phyloP scores from a whole-genome alignment of 2,113 vertebrate genomes.

The Pollimyrus isidori region DNA sequence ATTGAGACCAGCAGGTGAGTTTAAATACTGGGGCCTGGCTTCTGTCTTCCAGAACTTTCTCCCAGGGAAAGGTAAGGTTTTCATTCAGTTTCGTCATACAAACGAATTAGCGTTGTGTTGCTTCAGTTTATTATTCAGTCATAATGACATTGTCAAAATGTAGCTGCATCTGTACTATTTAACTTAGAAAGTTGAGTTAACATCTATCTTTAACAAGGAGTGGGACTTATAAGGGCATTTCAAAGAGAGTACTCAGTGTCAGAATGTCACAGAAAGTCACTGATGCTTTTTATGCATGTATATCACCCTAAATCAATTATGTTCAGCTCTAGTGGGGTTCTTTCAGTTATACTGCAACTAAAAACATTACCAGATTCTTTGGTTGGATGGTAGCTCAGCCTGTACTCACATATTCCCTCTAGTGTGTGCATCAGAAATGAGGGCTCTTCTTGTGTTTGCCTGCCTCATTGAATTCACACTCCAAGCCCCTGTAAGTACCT shows the following conservation, averaged over 20 bases:
- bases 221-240: not conserved
- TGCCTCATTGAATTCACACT: slow-evolving; percentile 20
- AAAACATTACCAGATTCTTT: not conserved
- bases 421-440: slow-evolving; percentile 7
- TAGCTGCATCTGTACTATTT: not conserved
- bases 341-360: not conserved
- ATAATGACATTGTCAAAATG: not conserved
- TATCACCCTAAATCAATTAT: not conserved
- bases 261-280: not conserved
- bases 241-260: not conserved
- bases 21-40: not conserved
- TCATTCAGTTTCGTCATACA: not conserved
- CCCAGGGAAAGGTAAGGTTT: slow-evolving; percentile 15
- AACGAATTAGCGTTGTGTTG: not conserved
- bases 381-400: not conserved
- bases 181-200: not conserved
- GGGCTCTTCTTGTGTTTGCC: slow-evolving; percentile 12
- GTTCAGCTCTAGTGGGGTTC: not conserved
- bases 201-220: not conserved
- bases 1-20: not conserved
- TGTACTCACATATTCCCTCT: not conserved
- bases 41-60: not conserved
- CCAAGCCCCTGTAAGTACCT: slow-evolving; percentile 23
- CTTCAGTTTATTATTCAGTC: not conserved
- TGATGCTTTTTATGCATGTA: not conserved